Evolutionary conservation across 2,797 vertebrate genomes (phyloP).

Genomic region (Pipistrellus pygmaeus): DNA sequence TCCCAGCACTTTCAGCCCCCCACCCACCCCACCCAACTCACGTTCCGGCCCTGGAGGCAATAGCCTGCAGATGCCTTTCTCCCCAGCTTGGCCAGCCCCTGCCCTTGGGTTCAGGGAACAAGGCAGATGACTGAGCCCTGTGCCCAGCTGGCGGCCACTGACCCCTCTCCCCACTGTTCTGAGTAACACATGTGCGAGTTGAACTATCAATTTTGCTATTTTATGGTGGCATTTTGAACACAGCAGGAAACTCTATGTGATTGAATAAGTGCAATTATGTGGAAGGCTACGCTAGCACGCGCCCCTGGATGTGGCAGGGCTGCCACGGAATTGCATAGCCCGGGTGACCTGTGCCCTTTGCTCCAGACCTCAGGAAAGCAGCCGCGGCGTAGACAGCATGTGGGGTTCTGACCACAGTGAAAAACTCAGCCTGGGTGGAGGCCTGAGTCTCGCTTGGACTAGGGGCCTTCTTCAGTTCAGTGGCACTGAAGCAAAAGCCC

Average conservation of each 20-base stretch:
- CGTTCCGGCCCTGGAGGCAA: background rate
- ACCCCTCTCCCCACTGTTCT: background rate
- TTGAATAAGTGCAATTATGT: background rate
- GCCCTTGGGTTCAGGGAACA: background rate
- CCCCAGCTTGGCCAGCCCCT: background rate
- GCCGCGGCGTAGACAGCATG: background rate
- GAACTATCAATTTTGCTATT: conserved; percentile 44
- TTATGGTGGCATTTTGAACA: conserved; percentile 32
- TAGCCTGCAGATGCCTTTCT: background rate
- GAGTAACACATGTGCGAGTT: background rate
- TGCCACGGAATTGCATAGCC: background rate
- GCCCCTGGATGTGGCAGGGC: background rate
- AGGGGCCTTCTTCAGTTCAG: background rate
- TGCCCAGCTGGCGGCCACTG: background rate
- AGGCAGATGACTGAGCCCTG: background rate
- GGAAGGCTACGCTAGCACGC: background rate
- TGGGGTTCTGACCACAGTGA: background rate
- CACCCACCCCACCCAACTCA: no score
- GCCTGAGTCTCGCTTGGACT: accelerated
- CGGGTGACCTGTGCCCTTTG: background rate
- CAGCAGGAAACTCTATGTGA: background rate
- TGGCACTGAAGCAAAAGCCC: background rate
- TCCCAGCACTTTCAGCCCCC: no score
- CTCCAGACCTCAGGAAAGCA: background rate
- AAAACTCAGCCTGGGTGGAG: background rate